A percentile compares a stretch with the other conserved stretches of the same genome.
Conservation (phyloP, 2,797 vertebrate genomes). For the Acanthornis magna region DNA sequence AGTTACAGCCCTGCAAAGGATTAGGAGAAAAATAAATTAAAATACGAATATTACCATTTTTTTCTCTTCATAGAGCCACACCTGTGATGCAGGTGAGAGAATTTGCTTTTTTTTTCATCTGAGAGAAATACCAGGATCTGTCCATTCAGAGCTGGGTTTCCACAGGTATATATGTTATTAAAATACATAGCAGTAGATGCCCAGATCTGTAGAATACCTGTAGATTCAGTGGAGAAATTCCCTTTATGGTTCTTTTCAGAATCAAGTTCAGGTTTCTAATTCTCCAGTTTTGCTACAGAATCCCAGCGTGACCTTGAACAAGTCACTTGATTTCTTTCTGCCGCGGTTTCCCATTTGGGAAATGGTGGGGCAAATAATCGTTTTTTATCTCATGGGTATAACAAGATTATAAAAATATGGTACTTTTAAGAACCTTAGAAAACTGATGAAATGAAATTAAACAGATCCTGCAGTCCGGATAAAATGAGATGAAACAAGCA, state of each 20-base stretch:
- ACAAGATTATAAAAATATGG: constrained; percentile 63
- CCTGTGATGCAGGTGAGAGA: not conserved
- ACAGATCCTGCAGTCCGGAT: not conserved
- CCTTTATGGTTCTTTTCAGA: not conserved
- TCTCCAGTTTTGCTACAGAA: not conserved
- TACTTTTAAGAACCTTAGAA: constrained; percentile 55
- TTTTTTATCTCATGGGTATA: constrained; percentile 49
- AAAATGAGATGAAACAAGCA: constrained; percentile 48
- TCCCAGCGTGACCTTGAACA: not conserved
- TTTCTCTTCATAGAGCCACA: not conserved
- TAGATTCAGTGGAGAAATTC: not conserved
- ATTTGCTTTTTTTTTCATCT: not conserved
- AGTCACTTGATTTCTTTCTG: constrained; percentile 40
- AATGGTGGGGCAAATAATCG: constrained; percentile 30
- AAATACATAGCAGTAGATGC: not conserved
- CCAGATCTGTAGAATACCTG: not conserved
- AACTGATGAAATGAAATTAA: constrained; percentile 56
- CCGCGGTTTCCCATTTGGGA: constrained; percentile 33
- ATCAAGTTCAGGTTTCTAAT: not conserved
- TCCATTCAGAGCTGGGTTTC: not conserved
- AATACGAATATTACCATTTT: not conserved
- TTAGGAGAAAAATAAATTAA: not conserved
- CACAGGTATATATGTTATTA: not conserved
- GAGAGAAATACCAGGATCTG: not conserved
- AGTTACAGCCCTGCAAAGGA: not conserved